These are phyloP conservation scores for Semaprochilodus insignis DNA, from an alignment of 2,797 vertebrate species.

Conservation along the genomic window DNA sequence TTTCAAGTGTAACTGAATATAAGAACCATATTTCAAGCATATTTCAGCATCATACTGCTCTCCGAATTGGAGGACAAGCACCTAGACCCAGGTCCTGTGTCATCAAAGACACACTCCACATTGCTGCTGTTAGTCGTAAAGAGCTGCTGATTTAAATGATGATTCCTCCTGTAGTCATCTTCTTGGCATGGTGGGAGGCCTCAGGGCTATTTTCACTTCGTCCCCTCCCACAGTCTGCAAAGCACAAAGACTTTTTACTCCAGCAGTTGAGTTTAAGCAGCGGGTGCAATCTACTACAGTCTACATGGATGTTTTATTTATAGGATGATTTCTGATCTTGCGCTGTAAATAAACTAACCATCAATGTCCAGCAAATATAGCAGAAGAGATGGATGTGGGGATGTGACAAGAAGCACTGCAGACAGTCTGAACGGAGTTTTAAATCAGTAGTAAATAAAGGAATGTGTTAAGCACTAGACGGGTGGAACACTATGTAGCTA, in stretches of 20 bases:
- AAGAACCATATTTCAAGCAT: not conserved
- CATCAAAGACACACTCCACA: not conserved
- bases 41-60: not conserved
- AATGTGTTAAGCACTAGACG: no score
- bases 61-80: not conserved
- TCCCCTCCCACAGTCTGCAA: slow-evolving; percentile 34
- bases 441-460: no score
- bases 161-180: slow-evolving; percentile 37
- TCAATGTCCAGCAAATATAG: no score
- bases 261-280: not conserved
- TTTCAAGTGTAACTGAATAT: not conserved
- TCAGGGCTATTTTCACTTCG: slow-evolving; percentile 34
- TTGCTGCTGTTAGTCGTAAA: slow-evolving; percentile 20
- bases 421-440: no score
- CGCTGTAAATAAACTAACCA: no score
- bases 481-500: no score
- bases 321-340: no score
- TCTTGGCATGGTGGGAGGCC: slow-evolving; percentile 22
- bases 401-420: no score
- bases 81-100: not conserved
- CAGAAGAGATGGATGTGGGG: no score
- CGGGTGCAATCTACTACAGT: no score
- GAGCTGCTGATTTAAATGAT: slow-evolving; percentile 15
- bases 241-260: slow-evolving; percentile 5
- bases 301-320: not conserved